These are phyloP conservation scores for Anolis sagrei DNA, from an alignment of 2,113 vertebrate genomes.

Conservation along the genomic window DNA sequence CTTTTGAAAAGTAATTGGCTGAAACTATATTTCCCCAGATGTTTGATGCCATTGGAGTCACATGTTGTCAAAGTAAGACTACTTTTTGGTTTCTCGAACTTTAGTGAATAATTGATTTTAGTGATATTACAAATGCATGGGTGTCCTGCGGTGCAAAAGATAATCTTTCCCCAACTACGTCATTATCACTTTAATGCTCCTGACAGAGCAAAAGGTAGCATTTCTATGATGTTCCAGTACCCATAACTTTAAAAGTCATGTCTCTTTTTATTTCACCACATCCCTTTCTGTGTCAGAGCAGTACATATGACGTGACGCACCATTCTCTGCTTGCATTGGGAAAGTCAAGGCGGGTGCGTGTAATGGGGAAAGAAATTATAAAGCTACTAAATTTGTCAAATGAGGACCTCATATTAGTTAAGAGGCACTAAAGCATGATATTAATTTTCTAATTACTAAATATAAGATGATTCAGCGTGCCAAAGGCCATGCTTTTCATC, in stretches of 20 bases:
- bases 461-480: slow-evolving; percentile 45
- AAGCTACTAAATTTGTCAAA: slow-evolving; percentile 28
- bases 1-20: too few relatives aligned
- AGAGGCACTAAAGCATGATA: slow-evolving; percentile 26
- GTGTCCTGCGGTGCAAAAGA: not conserved
- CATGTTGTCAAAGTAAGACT: too few relatives aligned
- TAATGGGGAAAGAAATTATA: not conserved
- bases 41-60: too few relatives aligned
- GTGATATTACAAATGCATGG: not conserved
- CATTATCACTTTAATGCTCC: not conserved
- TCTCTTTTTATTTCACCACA: not conserved
- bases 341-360: slow-evolving; percentile 54
- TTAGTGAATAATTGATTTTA: not conserved
- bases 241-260: not conserved
- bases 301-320: not conserved
- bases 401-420: slow-evolving; percentile 39
- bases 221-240: too few relatives aligned
- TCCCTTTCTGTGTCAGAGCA: slow-evolving; percentile 30
- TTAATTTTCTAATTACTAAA: slow-evolving; percentile 50
- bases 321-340: slow-evolving; percentile 53
- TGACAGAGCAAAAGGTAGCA: not conserved
- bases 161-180: not conserved
- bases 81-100: not conserved
- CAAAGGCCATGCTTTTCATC: slow-evolving; percentile 54
- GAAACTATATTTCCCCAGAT: too few relatives aligned